Conservation (phyloP, 2,797 vertebrate genomes). For the Sebastolobus alascanus region DNA sequence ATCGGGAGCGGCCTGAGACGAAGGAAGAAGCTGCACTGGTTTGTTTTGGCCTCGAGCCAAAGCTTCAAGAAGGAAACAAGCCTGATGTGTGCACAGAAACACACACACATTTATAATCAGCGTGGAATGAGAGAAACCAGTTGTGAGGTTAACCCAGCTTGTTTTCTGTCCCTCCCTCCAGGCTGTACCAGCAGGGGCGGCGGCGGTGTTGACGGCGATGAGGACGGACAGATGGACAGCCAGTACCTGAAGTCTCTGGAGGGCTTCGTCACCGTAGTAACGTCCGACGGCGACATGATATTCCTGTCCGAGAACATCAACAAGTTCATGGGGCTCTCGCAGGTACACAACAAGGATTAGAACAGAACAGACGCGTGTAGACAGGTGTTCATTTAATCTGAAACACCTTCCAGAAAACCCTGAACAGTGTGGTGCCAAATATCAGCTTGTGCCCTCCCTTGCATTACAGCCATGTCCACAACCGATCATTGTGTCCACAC, state of each 20-base stretch:
- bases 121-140: neutral
- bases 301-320: slow-evolving; percentile 98
- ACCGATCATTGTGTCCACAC: too few species aligned
- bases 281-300: slow-evolving; percentile 97
- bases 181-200: slow-evolving; percentile 71
- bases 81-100: neutral
- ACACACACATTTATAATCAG: slow-evolving; percentile 28
- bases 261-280: slow-evolving; percentile 96
- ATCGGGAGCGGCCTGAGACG: slow-evolving; percentile 71
- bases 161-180: slow-evolving; percentile 17
- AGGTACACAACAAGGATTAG: slow-evolving; percentile 82
- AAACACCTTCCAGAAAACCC: too few species aligned
- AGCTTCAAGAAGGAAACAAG: slow-evolving; percentile 74
- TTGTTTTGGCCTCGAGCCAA: slow-evolving; percentile 82
- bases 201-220: slow-evolving; percentile 74
- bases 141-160: neutral
- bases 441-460: too few species aligned
- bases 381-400: too few species aligned
- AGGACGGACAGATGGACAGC: slow-evolving; percentile 92
- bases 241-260: slow-evolving; percentile 97
- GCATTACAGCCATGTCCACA: too few species aligned
- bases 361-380: neutral
- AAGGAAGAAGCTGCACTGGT: slow-evolving; percentile 82
- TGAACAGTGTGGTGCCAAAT: too few species aligned
- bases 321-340: slow-evolving; percentile 98